Evolutionary conservation across 2,113 vertebrate species (phyloP).

Genomic region (Colinus virginianus): DNA sequence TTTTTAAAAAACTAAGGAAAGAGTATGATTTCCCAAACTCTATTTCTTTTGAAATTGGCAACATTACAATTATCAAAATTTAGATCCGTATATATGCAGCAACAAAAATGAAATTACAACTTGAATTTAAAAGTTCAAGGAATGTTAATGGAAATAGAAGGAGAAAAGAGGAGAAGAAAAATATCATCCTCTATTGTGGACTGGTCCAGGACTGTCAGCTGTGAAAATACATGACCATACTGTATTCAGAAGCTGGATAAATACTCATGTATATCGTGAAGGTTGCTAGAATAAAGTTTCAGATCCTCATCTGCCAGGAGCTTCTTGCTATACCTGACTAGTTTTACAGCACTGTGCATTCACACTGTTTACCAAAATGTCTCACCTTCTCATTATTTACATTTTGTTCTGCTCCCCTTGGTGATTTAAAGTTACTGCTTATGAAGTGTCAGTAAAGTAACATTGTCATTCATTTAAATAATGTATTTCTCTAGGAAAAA

Average conservation of each 20-base stretch:
- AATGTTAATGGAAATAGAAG: background rate
- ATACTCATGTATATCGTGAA: background rate
- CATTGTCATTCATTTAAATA: background rate
- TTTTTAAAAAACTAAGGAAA: background rate
- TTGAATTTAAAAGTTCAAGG: background rate
- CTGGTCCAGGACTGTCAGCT: background rate
- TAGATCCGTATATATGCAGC: background rate
- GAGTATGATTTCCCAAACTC: fast-evolving
- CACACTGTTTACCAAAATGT: background rate
- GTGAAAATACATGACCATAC: background rate
- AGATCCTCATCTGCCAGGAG: background rate
- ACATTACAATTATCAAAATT: background rate
- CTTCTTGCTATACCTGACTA: background rate
- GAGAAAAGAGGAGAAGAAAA: background rate
- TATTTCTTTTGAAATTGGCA: background rate
- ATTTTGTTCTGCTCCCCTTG: background rate
- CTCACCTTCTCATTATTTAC: background rate
- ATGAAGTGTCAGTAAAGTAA: background rate
- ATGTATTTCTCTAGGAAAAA: background rate
- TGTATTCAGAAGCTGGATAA: background rate
- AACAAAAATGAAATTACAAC: background rate
- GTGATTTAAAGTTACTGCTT: background rate
- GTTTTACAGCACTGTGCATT: background rate
- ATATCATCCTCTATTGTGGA: background rate
- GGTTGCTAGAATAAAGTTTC: background rate